Evolutionary conservation across 2,797 vertebrate genomes (phyloP).

Genomic region (Poeciliopsis paucimaculata): DNA sequence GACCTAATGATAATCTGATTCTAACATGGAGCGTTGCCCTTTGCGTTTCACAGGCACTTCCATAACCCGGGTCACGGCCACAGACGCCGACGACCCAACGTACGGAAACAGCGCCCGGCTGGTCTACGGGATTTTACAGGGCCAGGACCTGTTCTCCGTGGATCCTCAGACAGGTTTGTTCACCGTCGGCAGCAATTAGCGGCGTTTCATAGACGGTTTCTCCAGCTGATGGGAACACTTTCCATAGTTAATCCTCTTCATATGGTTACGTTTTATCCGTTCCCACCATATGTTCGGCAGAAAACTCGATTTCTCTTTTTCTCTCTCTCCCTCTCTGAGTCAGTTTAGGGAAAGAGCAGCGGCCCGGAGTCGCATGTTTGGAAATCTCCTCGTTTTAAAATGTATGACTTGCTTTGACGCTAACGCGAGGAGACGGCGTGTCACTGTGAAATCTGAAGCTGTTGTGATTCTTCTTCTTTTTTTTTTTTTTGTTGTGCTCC

Average conservation of each 20-base stretch:
- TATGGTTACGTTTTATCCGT: conserved; percentile 24
- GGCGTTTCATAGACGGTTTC: conserved; percentile 17
- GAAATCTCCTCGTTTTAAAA: conserved; percentile 29
- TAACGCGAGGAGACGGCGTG: conserved; percentile 30
- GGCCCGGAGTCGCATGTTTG: conserved; percentile 29
- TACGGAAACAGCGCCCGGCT: conserved; percentile 95
- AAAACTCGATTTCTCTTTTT: conserved; percentile 2
- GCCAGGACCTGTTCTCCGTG: conserved; percentile 95
- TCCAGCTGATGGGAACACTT: conserved; percentile 29
- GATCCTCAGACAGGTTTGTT: conserved; percentile 92
- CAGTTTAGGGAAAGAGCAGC: conserved; percentile 20
- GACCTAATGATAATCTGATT: neutral
- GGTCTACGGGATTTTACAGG: conserved; percentile 94
- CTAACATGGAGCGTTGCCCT: conserved; percentile 5
- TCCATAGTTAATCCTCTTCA: conserved; percentile 36
- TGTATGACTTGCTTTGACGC: conserved; percentile 46
- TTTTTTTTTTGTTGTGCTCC: conserved; percentile 19
- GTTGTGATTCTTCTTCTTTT: conserved; percentile 22
- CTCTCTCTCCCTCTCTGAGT: neutral
- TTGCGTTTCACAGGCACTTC: conserved; percentile 86
- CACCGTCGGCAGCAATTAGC: neutral
- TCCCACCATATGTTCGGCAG: conserved; percentile 40
- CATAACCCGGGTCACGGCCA: conserved; percentile 95
- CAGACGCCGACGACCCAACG: conserved; percentile 94
- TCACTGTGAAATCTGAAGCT: conserved; percentile 51